Evolutionary conservation across 1,140 invertebrate species (phyloP), one percentile per base, ranked within the genome.

Genomic region (Orussus abietinus): DNA sequence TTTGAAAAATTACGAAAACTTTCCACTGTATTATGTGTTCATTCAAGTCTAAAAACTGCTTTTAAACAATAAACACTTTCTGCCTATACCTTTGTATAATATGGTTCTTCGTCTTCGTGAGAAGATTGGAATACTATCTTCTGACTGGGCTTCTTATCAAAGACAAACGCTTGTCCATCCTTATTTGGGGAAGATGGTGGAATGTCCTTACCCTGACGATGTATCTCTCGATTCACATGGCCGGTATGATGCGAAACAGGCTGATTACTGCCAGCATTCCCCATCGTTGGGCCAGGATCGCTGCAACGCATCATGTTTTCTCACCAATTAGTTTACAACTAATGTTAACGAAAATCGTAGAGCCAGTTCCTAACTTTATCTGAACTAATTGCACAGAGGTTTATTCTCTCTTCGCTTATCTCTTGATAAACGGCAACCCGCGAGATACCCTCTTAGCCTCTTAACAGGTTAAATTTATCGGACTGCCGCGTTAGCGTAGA

Each of bases 141-240:
- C 39, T 80, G 79, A 48, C 80, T 80, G n/a, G 78, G 71, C 66
- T 85, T 86, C 64, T 89, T 90, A 60, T 90, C 88, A 70, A 92
- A 92, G 21, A 83, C 78, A 74, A 92, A 91, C 29, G 86, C 88
- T 70, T 88, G 85, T 32, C 83, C 86, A 56, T 90, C 87, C 56
- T 84, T 87, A 14, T 72, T 74, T 22, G 83, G 83, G 0, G 85
- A 86, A 12, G 81, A 77, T 6, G 84, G 84, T 12, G 77, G 71
- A 35, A 66, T 60, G 17, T 69, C 68, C 34, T 63, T 72, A 19
- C 36, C 59, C 15, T 55, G 53, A 21, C 59, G 57, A 38, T 60
- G 55, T 29, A 53, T 53, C 4, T 68, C 64, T 33, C 64, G 77
- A 4, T 62, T 70, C 40, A 80, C 80, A 21, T 74, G 70, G 33